Base-by-base conservation (phyloP, 1,140 invertebrate species). In the Drosophila orena region DNA sequence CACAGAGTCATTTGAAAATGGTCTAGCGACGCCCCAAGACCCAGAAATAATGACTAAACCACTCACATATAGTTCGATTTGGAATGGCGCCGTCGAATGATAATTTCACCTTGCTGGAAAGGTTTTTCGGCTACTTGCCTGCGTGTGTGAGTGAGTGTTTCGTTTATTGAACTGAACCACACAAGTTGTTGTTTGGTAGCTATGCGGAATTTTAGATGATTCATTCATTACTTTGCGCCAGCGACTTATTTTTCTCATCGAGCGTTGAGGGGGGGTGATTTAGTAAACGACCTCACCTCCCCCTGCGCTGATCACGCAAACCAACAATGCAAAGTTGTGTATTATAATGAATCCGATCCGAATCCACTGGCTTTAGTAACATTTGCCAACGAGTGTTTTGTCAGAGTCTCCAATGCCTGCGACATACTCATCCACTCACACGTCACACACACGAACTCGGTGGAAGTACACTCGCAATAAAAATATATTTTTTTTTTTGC, bases 91-190 rank as follows among this genome's bases (percentile, higher is more conserved):
- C 59, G 61, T 17, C 27, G 43, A 76, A 76, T 61, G 68, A 69
- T 88, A 88, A 85, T 86, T 86, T 85, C 81, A 85, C 81, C 81
- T 88, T 85, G 81, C 78, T 69, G 60, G 74, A 88, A 88, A 80
- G 78, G 85, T 85, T 85, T 50, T 78, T 77, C 60, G 72, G 66
- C 56, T 65, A 35, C 15, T 35, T 52, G 15, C 49, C 12, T 76
- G 50, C 60, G 81, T 81, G 71, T 86, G 75, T 38, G 49, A 81
- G 77, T 75, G 77, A 81, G 77, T 75, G 81, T 76, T 71, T 81
- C 79, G 79, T 81, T 81, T 81, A 85, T 80, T 81, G 69, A 85
- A 74, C 78, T 81, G 69, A 85, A 74, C 78, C 81, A 81, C 65
- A 85, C 42, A 44, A 43, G 38, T 58, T 72, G 17, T 66, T 76